Evolutionary conservation across 2,113 vertebrate genomes (phyloP).

Genomic region (Prietella phreatophila): DNA sequence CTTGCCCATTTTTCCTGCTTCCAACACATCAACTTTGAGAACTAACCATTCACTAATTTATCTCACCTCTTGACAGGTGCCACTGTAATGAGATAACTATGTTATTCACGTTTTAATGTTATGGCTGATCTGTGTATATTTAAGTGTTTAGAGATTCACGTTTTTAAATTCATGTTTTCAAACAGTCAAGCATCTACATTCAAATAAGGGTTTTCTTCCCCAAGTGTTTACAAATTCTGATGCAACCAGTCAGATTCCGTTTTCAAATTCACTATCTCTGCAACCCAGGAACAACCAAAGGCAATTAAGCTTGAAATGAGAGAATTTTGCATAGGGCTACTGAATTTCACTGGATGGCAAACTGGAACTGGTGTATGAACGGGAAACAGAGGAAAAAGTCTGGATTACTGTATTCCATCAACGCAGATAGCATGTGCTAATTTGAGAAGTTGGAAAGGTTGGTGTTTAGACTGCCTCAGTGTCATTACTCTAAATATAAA

Average conservation of each 20-base stretch:
- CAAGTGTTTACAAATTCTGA: neutral
- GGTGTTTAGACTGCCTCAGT: neutral
- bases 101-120: too few species aligned
- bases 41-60: too few species aligned
- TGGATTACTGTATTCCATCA: neutral
- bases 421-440: neutral
- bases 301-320: neutral
- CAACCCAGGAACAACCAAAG: neutral
- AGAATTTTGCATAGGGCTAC: neutral
- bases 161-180: neutral
- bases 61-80: too few species aligned
- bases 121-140: neutral
- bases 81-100: too few species aligned
- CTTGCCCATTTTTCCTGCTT: too few species aligned
- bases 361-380: neutral
- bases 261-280: neutral
- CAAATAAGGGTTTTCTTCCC: neutral
- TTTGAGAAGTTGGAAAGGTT: neutral
- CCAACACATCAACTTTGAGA: too few species aligned
- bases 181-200: neutral
- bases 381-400: neutral
- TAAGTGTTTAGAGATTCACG: neutral
- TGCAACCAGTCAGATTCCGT: neutral
- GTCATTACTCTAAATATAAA: slow-evolving; percentile 4
- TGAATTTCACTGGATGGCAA: neutral